Conservation (phyloP, 2,113 vertebrate species). For the Orycteropus afer region DNA sequence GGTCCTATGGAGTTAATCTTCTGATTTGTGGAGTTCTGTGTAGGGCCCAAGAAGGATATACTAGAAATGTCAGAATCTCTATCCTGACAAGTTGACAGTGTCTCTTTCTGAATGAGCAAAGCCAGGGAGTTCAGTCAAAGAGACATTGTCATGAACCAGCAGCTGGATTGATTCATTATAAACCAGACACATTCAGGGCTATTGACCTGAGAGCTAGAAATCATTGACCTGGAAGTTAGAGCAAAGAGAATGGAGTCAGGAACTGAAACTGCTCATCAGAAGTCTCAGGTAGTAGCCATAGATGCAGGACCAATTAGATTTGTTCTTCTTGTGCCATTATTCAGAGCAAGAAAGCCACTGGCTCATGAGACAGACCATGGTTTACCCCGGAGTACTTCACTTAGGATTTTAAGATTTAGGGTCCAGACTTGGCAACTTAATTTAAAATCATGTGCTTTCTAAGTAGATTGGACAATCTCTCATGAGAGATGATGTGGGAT, state of each 20-base stretch:
- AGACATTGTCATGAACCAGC: not conserved
- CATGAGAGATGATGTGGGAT: not conserved
- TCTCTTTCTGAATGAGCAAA: not conserved
- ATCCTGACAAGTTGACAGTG: not conserved
- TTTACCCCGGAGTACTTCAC: not conserved
- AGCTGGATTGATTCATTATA: not conserved
- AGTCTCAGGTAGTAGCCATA: not conserved
- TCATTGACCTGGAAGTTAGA: not conserved
- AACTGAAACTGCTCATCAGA: not conserved
- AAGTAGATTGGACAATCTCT: not conserved
- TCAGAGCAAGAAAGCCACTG: not conserved
- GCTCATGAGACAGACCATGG: not conserved
- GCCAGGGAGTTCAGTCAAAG: not conserved
- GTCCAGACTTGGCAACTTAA: not conserved
- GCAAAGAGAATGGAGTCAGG: not conserved
- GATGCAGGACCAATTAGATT: not conserved
- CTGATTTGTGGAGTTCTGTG: not conserved
- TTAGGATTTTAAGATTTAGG: not conserved
- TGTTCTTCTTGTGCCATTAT: not conserved
- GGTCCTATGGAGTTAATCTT: not conserved
- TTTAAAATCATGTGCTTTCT: not conserved
- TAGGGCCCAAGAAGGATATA: not conserved
- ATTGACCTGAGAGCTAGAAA: not conserved
- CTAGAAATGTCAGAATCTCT: not conserved
- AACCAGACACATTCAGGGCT: not conserved